phyloP scores from a whole-genome alignment of 2,797 vertebrate species.

The Coregonus ussuriensis region DNA sequence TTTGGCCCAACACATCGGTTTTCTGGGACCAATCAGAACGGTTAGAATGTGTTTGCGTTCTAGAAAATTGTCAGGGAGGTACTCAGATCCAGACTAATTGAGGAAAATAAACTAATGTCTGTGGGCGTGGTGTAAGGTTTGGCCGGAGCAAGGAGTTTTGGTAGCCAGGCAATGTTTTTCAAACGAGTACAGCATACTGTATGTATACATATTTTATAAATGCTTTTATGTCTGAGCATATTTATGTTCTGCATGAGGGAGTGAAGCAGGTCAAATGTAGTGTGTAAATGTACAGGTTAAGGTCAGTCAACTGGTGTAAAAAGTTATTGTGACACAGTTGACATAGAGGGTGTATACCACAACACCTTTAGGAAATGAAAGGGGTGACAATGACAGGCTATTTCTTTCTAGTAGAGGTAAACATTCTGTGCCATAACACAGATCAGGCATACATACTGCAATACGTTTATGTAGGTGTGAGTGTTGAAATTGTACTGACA shows the following conservation, averaged over 20 bases:
- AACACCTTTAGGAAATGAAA: background rate
- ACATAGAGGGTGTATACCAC: background rate
- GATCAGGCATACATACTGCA: background rate
- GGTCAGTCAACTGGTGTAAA: background rate
- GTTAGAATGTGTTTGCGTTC: too few relatives aligned
- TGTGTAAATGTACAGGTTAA: conserved; percentile 4
- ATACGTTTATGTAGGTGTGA: background rate
- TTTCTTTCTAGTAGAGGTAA: background rate
- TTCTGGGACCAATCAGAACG: too few relatives aligned
- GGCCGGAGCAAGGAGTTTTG: too few relatives aligned
- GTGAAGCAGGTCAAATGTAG: too few relatives aligned
- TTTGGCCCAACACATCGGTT: too few relatives aligned
- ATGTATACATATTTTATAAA: background rate
- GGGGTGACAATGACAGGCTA: background rate
- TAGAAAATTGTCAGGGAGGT: too few relatives aligned
- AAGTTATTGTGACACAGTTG: conserved; percentile 6
- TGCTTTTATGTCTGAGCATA: background rate
- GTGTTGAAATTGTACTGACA: background rate
- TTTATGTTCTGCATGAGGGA: too few relatives aligned
- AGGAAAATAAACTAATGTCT: too few relatives aligned
- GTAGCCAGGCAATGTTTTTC: too few relatives aligned
- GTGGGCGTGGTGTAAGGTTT: too few relatives aligned
- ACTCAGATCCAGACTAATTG: too few relatives aligned
- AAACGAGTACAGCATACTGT: too few relatives aligned
- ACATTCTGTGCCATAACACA: background rate